Evolutionary conservation across 2,113 vertebrate species (phyloP), one percentile per base, ranked within the genome.

Genomic region (Tinamus guttatus): DNA sequence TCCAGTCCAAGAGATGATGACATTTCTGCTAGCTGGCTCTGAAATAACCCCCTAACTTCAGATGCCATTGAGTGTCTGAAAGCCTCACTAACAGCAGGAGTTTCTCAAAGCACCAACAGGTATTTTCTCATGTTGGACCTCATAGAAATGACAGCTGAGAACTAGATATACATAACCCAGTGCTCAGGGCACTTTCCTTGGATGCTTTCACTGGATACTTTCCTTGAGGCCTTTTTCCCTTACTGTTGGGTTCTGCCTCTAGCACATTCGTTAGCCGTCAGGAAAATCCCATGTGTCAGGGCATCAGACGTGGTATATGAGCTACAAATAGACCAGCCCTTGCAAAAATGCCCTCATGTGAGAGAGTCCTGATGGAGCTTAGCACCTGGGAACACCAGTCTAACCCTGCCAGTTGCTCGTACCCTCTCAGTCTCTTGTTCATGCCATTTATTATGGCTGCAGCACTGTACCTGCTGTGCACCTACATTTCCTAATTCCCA

Each of bases 141-240:
- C 43, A 43, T n/a, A 38, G 13, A 43, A 70, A 60, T 49, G 30
- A 13, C 25, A 88, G 41, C 22, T 65, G 40, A 78, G 28, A 11
- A 20, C 21, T 45, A 40, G 47, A 21, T 0, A 0, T 64, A 45
- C 15, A 69, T 67, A 73, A 27, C 40, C 5, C 9, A 6, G 12
- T n/a, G 45, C 17, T 45, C 11, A 14, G 22, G 70, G 59, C 41
- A 34, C 22, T 62, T 36, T 36, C n/a, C 34, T 62, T 36, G 34
- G n/a, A 24, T 22, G 22, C 21, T 36, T 60, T 14, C 21, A 62
- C 40, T 36, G 38, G 11, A 32, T 16, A 11, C 9, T 78, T 85
- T 89, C 32, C 59, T 64, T 59, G 36, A 41, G 80, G n/a, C 27
- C 2, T 78, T 64, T 80, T 34, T 78, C 17, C 7, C 12, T 78